Base-by-base conservation (phyloP, 2,797 vertebrate species). In the Corythornis leucogaster region DNA sequence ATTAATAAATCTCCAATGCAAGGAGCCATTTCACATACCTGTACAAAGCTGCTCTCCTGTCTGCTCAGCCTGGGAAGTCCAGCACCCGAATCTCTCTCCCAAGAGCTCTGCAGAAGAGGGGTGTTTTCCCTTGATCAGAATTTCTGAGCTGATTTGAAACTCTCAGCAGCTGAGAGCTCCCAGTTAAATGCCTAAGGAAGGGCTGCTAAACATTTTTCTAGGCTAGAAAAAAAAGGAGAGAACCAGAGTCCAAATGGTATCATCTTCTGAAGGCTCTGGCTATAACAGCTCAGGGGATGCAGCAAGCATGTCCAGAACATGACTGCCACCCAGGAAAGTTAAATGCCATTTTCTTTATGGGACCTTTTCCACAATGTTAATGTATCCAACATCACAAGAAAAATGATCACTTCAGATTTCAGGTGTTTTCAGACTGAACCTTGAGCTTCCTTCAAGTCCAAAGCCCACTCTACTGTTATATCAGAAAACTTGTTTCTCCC, bases 281-380 rank as follows among this genome's bases (percentile, higher is more conserved):
- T 89, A 0, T 15, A 45, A 13, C 10, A 54, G 24, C 14, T 66
- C 24, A 8, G 25, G 11, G 14, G 28, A 17, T 40, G 2, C 14
- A 80, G 58, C 25, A 51, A 70, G 6, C 5, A 28, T 0, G 1
- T 13, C 25, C 54, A 33, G 53, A 50, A 7, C 0, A 0, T 2
- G 11, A n/a, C 28, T 74, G 16, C 14, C 28, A 46, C 28, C 17
- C 25, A 11, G 6, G 16, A 18, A 40, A 77, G 17, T 16, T 7
- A 12, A 61, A 62, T 50, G 8, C 6, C 31, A 28, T 0, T 54
- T 53, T 66, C 31, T 35, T 63, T 11, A 7, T 33, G 33, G 54
- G 16, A 8, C 48, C 11, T 79, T 46, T 61, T 68, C 24, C 18
- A 58, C 5, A 0, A 0, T 11, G 10, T 24, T 31, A 38, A 1